Evolutionary conservation across 2,797 vertebrate genomes (phyloP).

Genomic region (Cynopterus sphinx): DNA sequence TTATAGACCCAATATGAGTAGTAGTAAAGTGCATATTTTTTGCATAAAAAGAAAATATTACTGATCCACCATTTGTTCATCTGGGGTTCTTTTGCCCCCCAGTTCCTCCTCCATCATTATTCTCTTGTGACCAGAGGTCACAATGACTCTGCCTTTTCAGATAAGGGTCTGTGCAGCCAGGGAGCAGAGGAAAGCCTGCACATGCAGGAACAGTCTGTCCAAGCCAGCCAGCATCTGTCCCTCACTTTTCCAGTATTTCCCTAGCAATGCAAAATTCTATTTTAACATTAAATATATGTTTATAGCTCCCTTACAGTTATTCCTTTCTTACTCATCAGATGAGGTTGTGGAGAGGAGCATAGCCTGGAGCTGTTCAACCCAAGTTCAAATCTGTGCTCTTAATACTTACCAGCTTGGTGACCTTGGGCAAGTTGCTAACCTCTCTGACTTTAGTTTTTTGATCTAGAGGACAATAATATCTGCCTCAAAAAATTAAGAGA

Average conservation of each 20-base stretch:
- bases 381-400: neutral
- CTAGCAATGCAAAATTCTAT: neutral
- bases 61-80: neutral
- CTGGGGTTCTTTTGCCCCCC: neutral
- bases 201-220: neutral
- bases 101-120: neutral
- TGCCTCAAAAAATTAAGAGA: neutral
- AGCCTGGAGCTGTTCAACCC: neutral
- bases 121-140: neutral
- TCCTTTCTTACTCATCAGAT: neutral
- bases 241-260: neutral
- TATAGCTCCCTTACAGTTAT: neutral
- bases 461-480: neutral
- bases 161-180: neutral
- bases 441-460: neutral
- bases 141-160: neutral
- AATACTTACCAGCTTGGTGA: neutral
- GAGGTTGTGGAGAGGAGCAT: neutral
- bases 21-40: neutral
- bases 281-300: neutral
- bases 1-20: neutral
- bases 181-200: neutral
- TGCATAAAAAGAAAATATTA: neutral
- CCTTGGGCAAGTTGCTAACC: neutral
- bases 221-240: neutral